These are phyloP conservation scores for Ichneumoninae sp. DNA, from an alignment of 2,888 invertebrate genomes.

Conservation along the genomic window DNA sequence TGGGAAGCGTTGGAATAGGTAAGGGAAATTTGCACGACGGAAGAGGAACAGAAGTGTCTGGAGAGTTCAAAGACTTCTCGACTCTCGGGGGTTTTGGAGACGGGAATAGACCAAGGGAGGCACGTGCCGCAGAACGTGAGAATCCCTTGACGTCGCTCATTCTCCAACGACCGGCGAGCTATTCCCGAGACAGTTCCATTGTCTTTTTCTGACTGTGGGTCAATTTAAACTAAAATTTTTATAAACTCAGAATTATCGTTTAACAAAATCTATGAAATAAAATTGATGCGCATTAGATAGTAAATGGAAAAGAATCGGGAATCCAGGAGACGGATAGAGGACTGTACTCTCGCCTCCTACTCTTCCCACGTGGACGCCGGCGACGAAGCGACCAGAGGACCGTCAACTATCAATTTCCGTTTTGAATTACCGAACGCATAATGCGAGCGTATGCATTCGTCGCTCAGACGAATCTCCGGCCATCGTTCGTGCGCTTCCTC, in stretches of 20 bases:
- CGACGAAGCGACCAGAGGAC: slow-evolving; percentile 59
- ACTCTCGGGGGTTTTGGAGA: neutral
- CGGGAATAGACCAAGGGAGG: slow-evolving; percentile 49
- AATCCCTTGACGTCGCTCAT: neutral
- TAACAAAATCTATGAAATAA: too few species aligned
- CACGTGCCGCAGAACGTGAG: slow-evolving; percentile 3
- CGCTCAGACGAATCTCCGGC: slow-evolving; percentile 77
- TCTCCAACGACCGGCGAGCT: too few species aligned
- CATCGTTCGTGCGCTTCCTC: slow-evolving; percentile 21
- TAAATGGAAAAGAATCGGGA: slow-evolving; percentile 3
- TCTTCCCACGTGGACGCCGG: slow-evolving; percentile 58
- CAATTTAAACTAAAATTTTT: too few species aligned
- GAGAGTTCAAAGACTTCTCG: slow-evolving; percentile 64
- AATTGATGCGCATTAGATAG: neutral
- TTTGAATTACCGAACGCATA: slow-evolving; percentile 80
- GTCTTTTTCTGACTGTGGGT: too few species aligned
- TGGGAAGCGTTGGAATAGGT: slow-evolving; percentile 52
- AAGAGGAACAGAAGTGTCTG: slow-evolving; percentile 34
- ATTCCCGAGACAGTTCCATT: too few species aligned
- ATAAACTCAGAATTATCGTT: too few species aligned
- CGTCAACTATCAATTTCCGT: slow-evolving; percentile 82
- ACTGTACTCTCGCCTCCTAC: slow-evolving; percentile 8
- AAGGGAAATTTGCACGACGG: slow-evolving; percentile 42
- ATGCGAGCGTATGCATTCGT: slow-evolving; percentile 72
- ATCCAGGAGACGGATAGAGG: slow-evolving; percentile 6